Evolutionary conservation across 2,888 invertebrate species (phyloP), one percentile per base, ranked within the genome.

Genomic region (Gortyna flavago): DNA sequence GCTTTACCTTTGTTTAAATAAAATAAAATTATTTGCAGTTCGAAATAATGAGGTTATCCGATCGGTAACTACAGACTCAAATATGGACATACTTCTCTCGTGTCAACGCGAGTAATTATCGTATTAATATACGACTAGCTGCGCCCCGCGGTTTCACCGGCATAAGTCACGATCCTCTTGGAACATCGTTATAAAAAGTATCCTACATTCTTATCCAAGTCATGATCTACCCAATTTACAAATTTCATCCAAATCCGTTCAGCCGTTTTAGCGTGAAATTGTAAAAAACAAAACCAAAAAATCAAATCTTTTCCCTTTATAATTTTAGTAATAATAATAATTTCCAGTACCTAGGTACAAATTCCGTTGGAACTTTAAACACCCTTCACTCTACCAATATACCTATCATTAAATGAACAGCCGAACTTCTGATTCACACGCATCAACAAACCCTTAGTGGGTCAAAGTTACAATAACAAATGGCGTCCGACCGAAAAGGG

Each of bases 381-480:
- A 4, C 18, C 8, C 11, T 16, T 51, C 35, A 32, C 25, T 18
- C 4, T 16, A 57, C 9, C n/a, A 41, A 67, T n/a, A 51, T 29
- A 72, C n/a, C n/a, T n/a, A n/a, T 21, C n/a, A 71, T n/a, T 66
- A 72, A 59, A 72, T 65, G 73, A 68, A 68, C 73, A 51, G 25
- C 25, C 25, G 13, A 76, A 68, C 18, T 76, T 68, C 21, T n/a
- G 44, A 41, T 41, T 57, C 48, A 44, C 21, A 57, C 68, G 69
- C 51, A 61, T 66, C 62, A 67, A 80, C 44, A 67, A 44, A 48
- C 0, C 18, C 57, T 18, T 13, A 41, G 35, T 59, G 54, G 67
- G 62, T 77, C 72, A 71, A 62, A 68, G 64, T 71, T 59, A 75
- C 48, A 35, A 73, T 38, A 75, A 74, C 83, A 85, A 74, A 73